These are phyloP conservation scores for Trematomus bernacchii DNA, from an alignment of 2,797 vertebrate genomes.

Conservation along the genomic window DNA sequence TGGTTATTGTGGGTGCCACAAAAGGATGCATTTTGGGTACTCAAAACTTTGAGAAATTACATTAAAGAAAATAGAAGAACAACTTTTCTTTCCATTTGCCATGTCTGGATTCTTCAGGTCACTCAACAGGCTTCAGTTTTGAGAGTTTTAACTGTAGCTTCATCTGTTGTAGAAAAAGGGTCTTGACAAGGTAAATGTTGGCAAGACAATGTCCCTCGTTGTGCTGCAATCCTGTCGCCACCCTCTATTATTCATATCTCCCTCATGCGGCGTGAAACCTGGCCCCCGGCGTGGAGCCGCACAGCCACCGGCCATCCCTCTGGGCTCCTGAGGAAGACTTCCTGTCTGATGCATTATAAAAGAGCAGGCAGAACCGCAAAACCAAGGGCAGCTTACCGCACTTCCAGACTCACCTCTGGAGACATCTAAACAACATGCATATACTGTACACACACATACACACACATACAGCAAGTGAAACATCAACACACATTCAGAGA, in stretches of 20 bases:
- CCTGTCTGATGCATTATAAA: slow-evolving; percentile 80
- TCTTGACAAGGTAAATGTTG: slow-evolving; percentile 31
- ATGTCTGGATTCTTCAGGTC: not conserved
- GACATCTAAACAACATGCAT: slow-evolving; percentile 33
- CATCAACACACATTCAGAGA: slow-evolving; percentile 10
- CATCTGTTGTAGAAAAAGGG: not conserved
- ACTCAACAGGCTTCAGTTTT: not conserved
- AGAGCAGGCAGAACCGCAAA: slow-evolving; percentile 71
- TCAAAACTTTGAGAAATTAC: not conserved
- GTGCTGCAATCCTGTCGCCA: slow-evolving; percentile 35
- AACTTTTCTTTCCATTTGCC: not conserved
- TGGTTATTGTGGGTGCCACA: not conserved
- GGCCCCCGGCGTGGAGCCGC: slow-evolving; percentile 46
- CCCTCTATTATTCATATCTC: slow-evolving; percentile 74
- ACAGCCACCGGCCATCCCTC: slow-evolving; percentile 51
- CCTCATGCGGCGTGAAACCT: slow-evolving; percentile 63
- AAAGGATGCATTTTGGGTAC: not conserved
- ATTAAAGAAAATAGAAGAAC: not conserved
- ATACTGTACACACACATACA: slow-evolving; percentile 17
- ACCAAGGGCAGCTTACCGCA: slow-evolving; percentile 62
- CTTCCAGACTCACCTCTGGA: slow-evolving; percentile 45
- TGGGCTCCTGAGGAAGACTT: slow-evolving; percentile 64
- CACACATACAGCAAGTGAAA: slow-evolving; percentile 9
- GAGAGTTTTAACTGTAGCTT: slow-evolving; percentile 7
- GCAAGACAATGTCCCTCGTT: slow-evolving; percentile 28